Conservation (phyloP, 1,140 invertebrate genomes). For the Eurosta solidaginis region DNA sequence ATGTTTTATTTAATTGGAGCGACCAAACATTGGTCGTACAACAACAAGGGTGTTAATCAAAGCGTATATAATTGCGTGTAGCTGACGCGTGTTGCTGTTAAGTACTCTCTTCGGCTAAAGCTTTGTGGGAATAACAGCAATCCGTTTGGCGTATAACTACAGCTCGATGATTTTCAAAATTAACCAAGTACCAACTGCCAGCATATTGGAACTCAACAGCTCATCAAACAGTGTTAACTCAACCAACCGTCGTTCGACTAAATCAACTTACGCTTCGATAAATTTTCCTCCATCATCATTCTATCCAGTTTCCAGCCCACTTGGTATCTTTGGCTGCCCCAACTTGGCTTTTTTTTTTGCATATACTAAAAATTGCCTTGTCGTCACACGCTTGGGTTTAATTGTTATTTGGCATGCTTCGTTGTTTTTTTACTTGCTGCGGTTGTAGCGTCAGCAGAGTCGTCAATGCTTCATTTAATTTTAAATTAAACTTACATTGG, state of each 20-base stretch:
- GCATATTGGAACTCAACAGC: not conserved
- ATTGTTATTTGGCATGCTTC: not conserved
- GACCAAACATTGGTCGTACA: not conserved
- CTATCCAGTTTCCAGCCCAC: too few species aligned
- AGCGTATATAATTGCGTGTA: slow-evolving; percentile 4
- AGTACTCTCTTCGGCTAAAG: not conserved
- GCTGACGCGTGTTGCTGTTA: not conserved
- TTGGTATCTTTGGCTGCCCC: not conserved
- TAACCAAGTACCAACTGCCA: not conserved
- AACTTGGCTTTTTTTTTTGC: too few species aligned
- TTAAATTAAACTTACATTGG: not conserved
- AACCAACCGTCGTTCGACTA: not conserved
- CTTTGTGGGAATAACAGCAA: not conserved
- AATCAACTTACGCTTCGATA: not conserved
- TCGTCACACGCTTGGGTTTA: slow-evolving; percentile 1
- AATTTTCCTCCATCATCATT: not conserved
- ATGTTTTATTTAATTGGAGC: too few species aligned
- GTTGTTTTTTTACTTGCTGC: not conserved
- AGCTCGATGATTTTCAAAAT: not conserved
- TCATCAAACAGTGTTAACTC: not conserved
- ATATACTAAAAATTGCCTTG: slow-evolving; percentile 5
- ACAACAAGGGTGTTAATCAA: slow-evolving; percentile 11
- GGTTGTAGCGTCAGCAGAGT: not conserved
- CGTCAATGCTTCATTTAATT: not conserved
- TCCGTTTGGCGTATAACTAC: not conserved